Percentiles rank a stretch among this genome's conserved stretches.
Evolutionary conservation across 2,113 vertebrate species (phyloP).

Genomic region (Neopipo cinnamomea): DNA sequence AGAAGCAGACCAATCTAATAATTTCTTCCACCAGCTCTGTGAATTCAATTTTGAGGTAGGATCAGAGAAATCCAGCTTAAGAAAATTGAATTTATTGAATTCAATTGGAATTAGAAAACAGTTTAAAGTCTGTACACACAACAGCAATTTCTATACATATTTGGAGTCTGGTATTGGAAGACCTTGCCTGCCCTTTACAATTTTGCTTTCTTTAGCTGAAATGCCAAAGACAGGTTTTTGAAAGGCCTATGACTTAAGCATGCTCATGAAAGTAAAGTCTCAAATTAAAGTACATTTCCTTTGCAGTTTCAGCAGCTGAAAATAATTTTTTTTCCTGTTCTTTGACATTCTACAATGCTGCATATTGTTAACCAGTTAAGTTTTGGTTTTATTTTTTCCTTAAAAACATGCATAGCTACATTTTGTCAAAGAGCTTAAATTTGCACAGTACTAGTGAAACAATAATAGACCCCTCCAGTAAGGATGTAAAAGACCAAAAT

Average conservation of each 20-base stretch:
- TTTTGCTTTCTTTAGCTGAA: not conserved
- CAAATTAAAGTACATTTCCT: not conserved
- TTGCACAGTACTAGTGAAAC: not conserved
- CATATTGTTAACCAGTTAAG: not conserved
- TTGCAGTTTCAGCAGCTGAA: not conserved
- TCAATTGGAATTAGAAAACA: not conserved
- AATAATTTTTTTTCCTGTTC: not conserved
- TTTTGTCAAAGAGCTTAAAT: not conserved
- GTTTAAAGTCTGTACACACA: not conserved
- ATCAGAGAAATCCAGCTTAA: not conserved
- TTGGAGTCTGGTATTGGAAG: not conserved
- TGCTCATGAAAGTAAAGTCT: not conserved
- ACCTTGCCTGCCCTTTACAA: not conserved
- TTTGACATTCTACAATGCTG: not conserved
- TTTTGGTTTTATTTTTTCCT: not conserved
- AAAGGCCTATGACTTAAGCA: not conserved
- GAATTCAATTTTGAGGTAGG: not conserved
- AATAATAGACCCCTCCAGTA: not conserved
- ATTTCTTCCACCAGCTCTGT: not conserved
- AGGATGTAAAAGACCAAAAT: not conserved
- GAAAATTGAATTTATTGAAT: constrained; percentile 1
- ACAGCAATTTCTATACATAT: not conserved
- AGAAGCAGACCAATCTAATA: not conserved
- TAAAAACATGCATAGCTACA: not conserved
- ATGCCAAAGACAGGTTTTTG: not conserved